These are phyloP conservation scores for Xiphias gladius DNA, from an alignment of 2,113 vertebrate species.

Conservation along the genomic window DNA sequence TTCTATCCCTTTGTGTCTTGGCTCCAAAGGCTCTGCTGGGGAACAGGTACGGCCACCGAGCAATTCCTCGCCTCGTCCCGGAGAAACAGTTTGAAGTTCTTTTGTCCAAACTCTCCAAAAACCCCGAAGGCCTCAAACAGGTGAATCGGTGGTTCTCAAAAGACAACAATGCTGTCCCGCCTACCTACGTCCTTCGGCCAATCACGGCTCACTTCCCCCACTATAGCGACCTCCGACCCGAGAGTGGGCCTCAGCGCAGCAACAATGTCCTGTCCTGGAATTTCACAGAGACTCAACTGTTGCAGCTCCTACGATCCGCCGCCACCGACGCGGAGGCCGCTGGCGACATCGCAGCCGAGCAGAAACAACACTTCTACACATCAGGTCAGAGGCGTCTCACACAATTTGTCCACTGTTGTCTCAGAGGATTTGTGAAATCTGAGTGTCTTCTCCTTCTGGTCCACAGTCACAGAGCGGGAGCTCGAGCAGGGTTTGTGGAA, in stretches of 20 bases:
- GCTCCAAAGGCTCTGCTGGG: conserved; percentile 86
- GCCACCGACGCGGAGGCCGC: conserved; percentile 77
- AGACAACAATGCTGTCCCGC: conserved; percentile 84
- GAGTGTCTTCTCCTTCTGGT: conserved; percentile 5
- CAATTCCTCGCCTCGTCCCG: conserved; percentile 77
- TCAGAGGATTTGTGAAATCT: background rate
- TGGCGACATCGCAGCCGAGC: conserved; percentile 80
- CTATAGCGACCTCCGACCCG: conserved; percentile 72
- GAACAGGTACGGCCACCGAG: conserved; percentile 83
- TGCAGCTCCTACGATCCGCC: conserved; percentile 71
- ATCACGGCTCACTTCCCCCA: conserved; percentile 80
- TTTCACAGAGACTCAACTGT: conserved; percentile 75
- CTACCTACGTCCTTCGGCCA: conserved; percentile 85
- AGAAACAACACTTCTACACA: conserved; percentile 79
- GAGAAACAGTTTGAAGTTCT: conserved; percentile 85
- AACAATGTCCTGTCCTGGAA: conserved; percentile 56
- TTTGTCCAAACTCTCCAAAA: conserved; percentile 75
- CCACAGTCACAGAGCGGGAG: conserved; percentile 85
- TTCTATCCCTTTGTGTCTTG: background rate
- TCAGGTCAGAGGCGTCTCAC: conserved; percentile 79
- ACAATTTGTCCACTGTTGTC: background rate
- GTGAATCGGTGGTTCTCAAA: conserved; percentile 81
- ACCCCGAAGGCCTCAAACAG: conserved; percentile 74
- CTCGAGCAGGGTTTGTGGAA: conserved; percentile 81
- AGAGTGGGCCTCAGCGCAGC: conserved; percentile 55